Evolutionary conservation across 1,140 invertebrate genomes (phyloP).

Genomic region (Patella vulgata): DNA sequence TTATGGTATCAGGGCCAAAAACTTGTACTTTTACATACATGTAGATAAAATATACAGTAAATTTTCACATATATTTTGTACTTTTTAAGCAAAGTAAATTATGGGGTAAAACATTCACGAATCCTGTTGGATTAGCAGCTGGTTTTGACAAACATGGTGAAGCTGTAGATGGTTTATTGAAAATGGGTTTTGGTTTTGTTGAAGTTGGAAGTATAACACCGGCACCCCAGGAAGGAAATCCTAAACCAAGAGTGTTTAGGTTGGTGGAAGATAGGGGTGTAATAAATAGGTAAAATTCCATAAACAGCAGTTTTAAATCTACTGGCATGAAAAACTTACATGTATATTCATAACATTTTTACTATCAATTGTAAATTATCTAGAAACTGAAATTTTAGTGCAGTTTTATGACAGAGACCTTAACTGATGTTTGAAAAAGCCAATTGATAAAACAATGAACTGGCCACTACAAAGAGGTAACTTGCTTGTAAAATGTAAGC

Average conservation of each 20-base stretch:
- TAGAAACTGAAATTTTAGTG: not conserved
- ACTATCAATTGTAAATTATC: too few relatives aligned
- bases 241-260: constrained; percentile 91
- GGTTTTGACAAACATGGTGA: constrained; percentile 98
- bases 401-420: not conserved
- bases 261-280: constrained; percentile 86
- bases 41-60: too few relatives aligned
- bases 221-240: constrained; percentile 89
- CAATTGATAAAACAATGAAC: too few relatives aligned
- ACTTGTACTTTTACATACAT: too few relatives aligned
- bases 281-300: constrained; percentile 83
- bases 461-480: too few relatives aligned
- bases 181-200: constrained; percentile 93
- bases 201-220: constrained; percentile 98
- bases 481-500: too few relatives aligned
- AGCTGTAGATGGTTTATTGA: constrained; percentile 82
- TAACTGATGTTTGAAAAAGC: too few relatives aligned
- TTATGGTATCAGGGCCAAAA: too few relatives aligned
- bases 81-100: constrained; percentile 77
- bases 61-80: too few relatives aligned
- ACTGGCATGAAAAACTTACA: too few relatives aligned
- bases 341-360: too few relatives aligned
- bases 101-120: constrained; percentile 77
- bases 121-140: constrained; percentile 95
- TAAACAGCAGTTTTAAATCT: too few relatives aligned